Base-by-base conservation (phyloP, 2,797 vertebrate species). In the Chelmon rostratus region DNA sequence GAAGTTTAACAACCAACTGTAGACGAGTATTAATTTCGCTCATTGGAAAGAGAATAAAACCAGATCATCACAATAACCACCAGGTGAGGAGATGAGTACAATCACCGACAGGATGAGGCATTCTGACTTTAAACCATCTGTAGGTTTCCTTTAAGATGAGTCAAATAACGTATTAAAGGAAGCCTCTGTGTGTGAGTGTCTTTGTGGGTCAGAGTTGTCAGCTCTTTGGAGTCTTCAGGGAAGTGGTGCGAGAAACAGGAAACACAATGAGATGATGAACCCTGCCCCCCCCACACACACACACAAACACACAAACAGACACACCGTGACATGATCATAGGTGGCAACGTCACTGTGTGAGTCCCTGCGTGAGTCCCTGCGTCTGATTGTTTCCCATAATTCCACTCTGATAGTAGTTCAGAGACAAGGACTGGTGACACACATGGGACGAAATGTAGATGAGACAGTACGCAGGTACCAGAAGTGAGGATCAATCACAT, bases 171-270 rank as follows among this genome's bases (percentile, higher is more conserved):
- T 0, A 0, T 25, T 59, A 49, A 44, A 79, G 63, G 63, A 74
- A 79, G 28, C 42, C 18, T 47, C 16, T 12, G 38, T 63, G 21
- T 62, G 35, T n/a, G 19, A 16, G 54, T n/a, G 19, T 68, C 33
- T 44, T 44, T 46, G 42, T 58, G 11, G 21, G 23, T 85, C 59
- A 70, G 4, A 65, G 10, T 3, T 81, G 78, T 71, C 75, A 78
- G 21, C 67, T 84, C 21, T 59, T 42, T 68, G 59, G 44, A 81
- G 62, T 40, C 19, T 86, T 79, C 64, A 69, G 44, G 83, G 77
- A 90, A 86, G 46, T 83, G 53, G 8, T 47, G 16, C 12, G 0
- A 66, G 52, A 73, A 91, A 89, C 89, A 92, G 93, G 92, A 93
- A 92, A 81, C 47, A 33, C 44, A 47, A 2, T 76, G 73, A 82